Evolutionary conservation across 1,140 invertebrate species (phyloP).

Genomic region (Drosophila lacertosa): DNA sequence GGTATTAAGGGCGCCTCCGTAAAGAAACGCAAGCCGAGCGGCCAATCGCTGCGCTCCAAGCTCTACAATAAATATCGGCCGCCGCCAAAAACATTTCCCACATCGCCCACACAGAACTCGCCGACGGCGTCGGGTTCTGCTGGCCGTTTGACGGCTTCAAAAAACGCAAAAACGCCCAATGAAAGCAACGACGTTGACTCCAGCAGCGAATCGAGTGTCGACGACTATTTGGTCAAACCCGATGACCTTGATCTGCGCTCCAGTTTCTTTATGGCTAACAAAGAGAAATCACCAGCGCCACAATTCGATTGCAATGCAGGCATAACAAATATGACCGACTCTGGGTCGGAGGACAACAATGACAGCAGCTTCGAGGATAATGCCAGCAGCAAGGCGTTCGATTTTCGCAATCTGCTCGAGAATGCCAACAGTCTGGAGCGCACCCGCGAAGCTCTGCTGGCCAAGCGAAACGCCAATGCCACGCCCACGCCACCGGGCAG

Average conservation of each 20-base stretch:
- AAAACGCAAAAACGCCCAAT: conserved; percentile 83
- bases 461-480: conserved; percentile 44
- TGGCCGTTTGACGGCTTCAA: conserved; percentile 59
- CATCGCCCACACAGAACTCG: conserved; percentile 69
- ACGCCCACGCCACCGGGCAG: conserved; percentile 37
- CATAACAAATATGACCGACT: conserved; percentile 65
- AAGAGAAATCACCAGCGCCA: conserved; percentile 67
- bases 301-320: conserved; percentile 82
- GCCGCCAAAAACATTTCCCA: conserved; percentile 74
- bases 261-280: conserved; percentile 67
- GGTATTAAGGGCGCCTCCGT: conserved; percentile 66
- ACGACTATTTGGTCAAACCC: conserved; percentile 82
- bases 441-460: conserved; percentile 67
- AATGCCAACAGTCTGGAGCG: conserved; percentile 82
- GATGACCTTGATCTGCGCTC: conserved; percentile 77
- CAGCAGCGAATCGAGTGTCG: conserved; percentile 81
- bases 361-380: conserved; percentile 70
- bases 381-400: conserved; percentile 64
- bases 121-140: conserved; percentile 72
- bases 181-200: conserved; percentile 74
- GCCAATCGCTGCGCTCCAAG: conserved; percentile 77
- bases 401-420: conserved; percentile 76
- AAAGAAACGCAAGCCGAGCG: conserved; percentile 74
- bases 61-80: conserved; percentile 81
- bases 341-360: conserved; percentile 80